Percentiles rank a stretch among this genome's conserved stretches.
phyloP scores from a whole-genome alignment of 2,888 invertebrate species.

The Drosophila prostipennis region DNA sequence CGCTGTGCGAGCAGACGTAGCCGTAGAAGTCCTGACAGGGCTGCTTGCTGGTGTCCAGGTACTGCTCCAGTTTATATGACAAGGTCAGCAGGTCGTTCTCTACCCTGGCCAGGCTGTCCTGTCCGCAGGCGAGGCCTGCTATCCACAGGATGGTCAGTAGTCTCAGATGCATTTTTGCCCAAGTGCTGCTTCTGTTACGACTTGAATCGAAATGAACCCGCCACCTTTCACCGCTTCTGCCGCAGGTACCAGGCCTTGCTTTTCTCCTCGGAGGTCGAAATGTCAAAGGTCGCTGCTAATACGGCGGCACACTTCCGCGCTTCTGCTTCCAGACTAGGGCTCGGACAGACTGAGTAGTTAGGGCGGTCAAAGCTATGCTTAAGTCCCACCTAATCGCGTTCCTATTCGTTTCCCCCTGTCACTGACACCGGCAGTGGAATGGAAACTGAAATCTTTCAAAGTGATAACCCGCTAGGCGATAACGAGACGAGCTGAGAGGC shows the following conservation, averaged over 20 bases:
- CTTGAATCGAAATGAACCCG: conserved; percentile 39
- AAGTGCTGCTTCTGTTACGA: conserved; percentile 30
- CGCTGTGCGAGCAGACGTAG: conserved; percentile 75
- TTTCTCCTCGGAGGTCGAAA: conserved; percentile 22
- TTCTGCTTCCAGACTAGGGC: conserved; percentile 25
- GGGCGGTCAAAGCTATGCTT: conserved; percentile 30
- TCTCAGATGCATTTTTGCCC: conserved; percentile 39
- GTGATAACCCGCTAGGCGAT: conserved; percentile 28
- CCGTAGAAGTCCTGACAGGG: conserved; percentile 82
- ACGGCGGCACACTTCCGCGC: conserved; percentile 34
- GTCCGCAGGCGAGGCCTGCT: background rate
- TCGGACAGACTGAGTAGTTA: background rate
- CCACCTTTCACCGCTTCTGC: conserved; percentile 1
- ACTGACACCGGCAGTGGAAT: conserved; percentile 17
- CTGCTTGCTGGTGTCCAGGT: conserved; percentile 64
- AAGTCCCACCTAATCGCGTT: conserved; percentile 66
- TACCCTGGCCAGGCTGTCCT: conserved; percentile 42
- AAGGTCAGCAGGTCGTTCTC: conserved; percentile 74
- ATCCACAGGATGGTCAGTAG: conserved; percentile 29
- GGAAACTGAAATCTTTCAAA: background rate
- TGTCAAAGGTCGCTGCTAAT: conserved; percentile 29
- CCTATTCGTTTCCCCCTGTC: conserved; percentile 19
- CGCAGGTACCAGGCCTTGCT: conserved; percentile 9
- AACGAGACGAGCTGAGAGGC: conserved; percentile 7
- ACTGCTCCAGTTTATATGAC: conserved; percentile 72